Conservation (phyloP, 2,113 vertebrate species). For the Ciconia stormi region DNA sequence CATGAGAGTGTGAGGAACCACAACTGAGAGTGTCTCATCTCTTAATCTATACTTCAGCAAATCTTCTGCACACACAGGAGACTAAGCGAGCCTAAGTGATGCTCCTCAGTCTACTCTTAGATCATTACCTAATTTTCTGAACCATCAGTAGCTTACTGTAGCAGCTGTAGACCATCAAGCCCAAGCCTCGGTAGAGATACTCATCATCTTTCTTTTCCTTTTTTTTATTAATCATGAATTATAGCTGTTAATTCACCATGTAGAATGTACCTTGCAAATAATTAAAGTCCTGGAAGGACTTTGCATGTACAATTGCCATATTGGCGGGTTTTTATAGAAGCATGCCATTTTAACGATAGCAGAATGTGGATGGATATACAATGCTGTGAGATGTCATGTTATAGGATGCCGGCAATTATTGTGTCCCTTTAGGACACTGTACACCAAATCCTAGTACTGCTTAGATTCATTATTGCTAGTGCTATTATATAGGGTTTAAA, state of each 20-base stretch:
- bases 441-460: background rate
- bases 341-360: background rate
- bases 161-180: background rate
- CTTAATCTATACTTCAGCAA: background rate
- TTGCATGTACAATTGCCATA: background rate
- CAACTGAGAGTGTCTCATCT: background rate
- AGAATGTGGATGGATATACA: background rate
- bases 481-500: slow-evolving; percentile 17
- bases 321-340: background rate
- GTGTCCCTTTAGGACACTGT: background rate
- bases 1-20: background rate
- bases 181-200: background rate
- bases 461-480: background rate
- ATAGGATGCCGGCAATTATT: background rate
- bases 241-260: background rate
- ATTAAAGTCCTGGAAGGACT: background rate
- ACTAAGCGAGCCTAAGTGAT: background rate
- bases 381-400: background rate
- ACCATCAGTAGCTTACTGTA: background rate
- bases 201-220: background rate
- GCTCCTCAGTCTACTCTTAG: background rate
- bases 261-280: background rate
- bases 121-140: background rate
- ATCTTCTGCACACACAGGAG: background rate
- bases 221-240: background rate